Base-by-base conservation (phyloP, 2,797 vertebrate genomes). In the Hippocampus kuda region DNA sequence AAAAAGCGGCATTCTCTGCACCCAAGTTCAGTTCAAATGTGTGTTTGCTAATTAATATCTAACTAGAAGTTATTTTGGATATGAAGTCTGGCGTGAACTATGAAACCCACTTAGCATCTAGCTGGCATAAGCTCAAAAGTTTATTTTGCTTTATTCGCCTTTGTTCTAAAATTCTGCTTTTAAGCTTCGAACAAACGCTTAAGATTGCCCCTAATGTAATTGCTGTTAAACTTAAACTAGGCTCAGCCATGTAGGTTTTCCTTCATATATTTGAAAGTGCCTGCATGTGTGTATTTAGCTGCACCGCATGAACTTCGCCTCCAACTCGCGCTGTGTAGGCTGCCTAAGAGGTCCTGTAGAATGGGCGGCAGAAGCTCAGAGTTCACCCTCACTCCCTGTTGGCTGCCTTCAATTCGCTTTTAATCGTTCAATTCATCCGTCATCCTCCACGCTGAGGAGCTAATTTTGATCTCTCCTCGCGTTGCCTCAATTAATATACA, bases 51-150 rank as follows among this genome's bases (percentile, higher is more conserved):
- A 38, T 38, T 38, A 38, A 38, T 38, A 38, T 38, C 34, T 38
- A 7, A 8, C 1, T 1, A 38, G 34, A 70, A 72, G 85, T 84
- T 91, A 91, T 91, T 91, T 91, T 89, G 78, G 87, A 86, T 67
- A 67, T 87, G 72, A 89, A 85, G 79, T 74, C 80, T 85, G 85
- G 60, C 68, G 74, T 59, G 80, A 87, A 85, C 83, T 85, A 62
- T 8, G 69, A 71, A 73, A 76, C 75, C 79, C 70, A 78, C 73
- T 77, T 73, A 64, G 74, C 69, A 76, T 61, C 72, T 69, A 69
- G 68, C 79, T 65, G 66, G 72, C 79, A 73, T 70, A 67, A 75
- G 71, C 77, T 82, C 73, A 77, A 82, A 75, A 34, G 71, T 81
- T 72, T 67, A 68, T 66, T 68, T 70, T 24, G 65, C 53, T 67